Base-by-base conservation (phyloP, 92 coral and sea anemone genomes). In the Palythoa grandiflora region DNA sequence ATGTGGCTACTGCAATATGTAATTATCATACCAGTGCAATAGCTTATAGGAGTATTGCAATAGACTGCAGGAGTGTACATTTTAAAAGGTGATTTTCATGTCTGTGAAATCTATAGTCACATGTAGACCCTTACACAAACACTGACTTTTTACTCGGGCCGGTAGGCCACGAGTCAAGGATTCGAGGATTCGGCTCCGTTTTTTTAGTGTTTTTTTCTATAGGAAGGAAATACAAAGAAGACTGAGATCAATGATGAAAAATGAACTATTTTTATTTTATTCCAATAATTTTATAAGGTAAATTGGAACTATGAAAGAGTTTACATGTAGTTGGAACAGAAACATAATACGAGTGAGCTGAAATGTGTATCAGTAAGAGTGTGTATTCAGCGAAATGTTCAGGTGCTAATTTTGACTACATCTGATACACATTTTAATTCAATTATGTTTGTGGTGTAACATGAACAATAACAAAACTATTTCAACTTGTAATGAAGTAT, bases 341-440 rank as follows among this genome's bases (percentile, higher is more conserved):
- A 68, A 68, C 73, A 68, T 68, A 68, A 68, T 68, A 68, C 73
- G 38, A 68, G 73, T 68, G 73, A 68, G 73, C 73, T 68, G 73
- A 68, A 68, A 68, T 68, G 73, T 68, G 73, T 68, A 68, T 68
- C 73, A 68, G 73, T 68, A 68, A 68, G 73, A 68, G 73, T 68
- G 73, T 68, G 73, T 68, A 68, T 68, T 68, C 73, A 68, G 73
- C 73, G 73, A 68, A 68, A 68, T 68, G 73, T 68, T 68, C 73
- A 68, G 73, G 73, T 68, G 73, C 73, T 68, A 28, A 68, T 68
- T 68, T 68, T 68, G 73, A 68, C 73, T 68, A 68, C 73, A 68
- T 68, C 73, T 68, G 73, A 68, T 68, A 68, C 73, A 68, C 73
- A 68, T 68, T 68, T 68, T 68, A 68, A 68, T 68, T 68, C 73